Conservation (phyloP, 2,113 vertebrate species). For the Eleginops maclovinus region DNA sequence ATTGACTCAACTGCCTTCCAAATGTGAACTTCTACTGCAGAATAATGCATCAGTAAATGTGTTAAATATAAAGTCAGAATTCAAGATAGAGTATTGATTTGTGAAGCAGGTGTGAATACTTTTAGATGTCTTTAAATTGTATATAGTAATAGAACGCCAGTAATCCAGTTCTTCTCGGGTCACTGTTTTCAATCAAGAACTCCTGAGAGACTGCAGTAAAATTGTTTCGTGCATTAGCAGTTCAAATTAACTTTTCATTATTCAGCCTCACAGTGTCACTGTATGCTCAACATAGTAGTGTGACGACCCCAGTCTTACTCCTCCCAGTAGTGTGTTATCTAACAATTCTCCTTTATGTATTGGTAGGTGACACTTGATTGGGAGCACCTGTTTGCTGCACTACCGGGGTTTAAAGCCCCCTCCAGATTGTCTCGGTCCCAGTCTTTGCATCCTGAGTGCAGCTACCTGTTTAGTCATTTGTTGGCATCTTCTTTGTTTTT, state of each 20-base stretch:
- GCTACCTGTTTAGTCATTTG: too few relatives aligned
- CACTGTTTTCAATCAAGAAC: background rate
- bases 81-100: background rate
- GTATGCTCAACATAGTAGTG: background rate
- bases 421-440: too few relatives aligned
- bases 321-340: too few relatives aligned
- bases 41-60: background rate
- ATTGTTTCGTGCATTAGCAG: background rate
- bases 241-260: background rate
- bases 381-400: too few relatives aligned
- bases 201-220: background rate
- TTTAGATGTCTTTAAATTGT: background rate
- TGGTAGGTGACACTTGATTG: too few relatives aligned
- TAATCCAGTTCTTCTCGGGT: background rate
- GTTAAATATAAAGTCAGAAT: background rate
- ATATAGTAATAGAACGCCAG: background rate
- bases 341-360: too few relatives aligned
- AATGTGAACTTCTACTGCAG: background rate
- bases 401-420: too few relatives aligned
- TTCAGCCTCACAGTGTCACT: background rate
- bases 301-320: too few relatives aligned
- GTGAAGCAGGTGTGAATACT: background rate
- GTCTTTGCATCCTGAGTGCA: too few relatives aligned
- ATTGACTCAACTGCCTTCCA: slow-evolving; percentile 8
- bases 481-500: too few relatives aligned